Evolutionary conservation across 2,113 vertebrate genomes (phyloP).

Genomic region (Opisthocomus hoazin): DNA sequence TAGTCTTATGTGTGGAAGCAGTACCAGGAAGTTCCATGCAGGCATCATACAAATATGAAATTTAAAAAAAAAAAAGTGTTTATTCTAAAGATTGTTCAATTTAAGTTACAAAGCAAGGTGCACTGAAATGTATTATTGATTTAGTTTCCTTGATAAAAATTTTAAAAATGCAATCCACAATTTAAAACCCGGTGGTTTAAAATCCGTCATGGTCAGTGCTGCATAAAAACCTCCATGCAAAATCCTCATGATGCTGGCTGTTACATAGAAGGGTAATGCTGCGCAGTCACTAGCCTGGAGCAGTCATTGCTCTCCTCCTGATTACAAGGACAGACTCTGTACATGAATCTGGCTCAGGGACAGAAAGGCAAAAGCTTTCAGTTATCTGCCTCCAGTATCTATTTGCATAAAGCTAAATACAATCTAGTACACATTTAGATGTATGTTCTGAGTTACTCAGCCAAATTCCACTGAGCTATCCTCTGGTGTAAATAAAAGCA

Average conservation of each 20-base stretch:
- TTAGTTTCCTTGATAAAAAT: background rate
- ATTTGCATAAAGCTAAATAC: slow-evolving; percentile 4
- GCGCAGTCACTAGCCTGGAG: background rate
- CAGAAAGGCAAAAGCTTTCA: background rate
- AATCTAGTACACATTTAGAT: background rate
- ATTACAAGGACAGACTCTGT: background rate
- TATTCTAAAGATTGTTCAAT: background rate
- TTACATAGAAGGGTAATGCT: background rate
- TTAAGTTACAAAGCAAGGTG: background rate
- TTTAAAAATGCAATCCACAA: background rate
- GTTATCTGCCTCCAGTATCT: background rate
- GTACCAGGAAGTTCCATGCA: background rate
- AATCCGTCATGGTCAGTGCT: background rate
- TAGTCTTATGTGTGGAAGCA: background rate
- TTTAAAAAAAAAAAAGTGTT: background rate
- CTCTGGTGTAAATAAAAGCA: background rate
- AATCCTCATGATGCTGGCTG: background rate
- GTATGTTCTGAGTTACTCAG: background rate
- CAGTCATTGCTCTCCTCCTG: background rate
- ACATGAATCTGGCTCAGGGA: background rate
- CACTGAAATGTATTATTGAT: background rate
- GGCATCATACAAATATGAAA: background rate
- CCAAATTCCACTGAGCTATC: background rate
- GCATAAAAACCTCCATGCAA: background rate
- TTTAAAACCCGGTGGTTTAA: background rate